These are phyloP conservation scores for Paragorgia papillata DNA, from an alignment of 92 coral and sea anemone species.

Conservation along the genomic window DNA sequence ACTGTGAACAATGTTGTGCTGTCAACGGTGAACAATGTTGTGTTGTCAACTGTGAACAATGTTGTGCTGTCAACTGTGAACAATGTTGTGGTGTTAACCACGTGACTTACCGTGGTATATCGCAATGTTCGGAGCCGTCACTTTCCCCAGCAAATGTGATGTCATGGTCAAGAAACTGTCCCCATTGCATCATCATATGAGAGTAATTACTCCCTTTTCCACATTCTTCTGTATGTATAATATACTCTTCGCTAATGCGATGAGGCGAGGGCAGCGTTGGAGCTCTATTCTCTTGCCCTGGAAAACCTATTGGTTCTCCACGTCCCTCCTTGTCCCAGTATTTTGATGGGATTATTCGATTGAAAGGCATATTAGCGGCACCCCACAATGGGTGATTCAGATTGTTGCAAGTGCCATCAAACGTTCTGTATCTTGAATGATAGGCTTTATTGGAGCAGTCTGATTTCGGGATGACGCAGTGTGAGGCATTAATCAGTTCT, in stretches of 20 bases:
- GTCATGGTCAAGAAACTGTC: slow-evolving; percentile 95
- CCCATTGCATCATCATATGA: slow-evolving; percentile 99
- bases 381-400: slow-evolving; percentile 88
- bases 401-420: slow-evolving; percentile 94
- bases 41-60: too few species aligned
- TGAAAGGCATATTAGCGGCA: slow-evolving; percentile 76
- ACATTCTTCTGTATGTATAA: slow-evolving; percentile 64
- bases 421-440: slow-evolving; percentile 74
- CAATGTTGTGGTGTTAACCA: too few species aligned
- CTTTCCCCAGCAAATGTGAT: slow-evolving; percentile 95
- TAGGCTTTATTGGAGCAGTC: slow-evolving; percentile 77
- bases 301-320: slow-evolving; percentile 92
- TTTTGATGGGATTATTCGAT: slow-evolving; percentile 74
- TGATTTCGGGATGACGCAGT: slow-evolving; percentile 71
- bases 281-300: slow-evolving; percentile 84
- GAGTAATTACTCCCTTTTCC: slow-evolving; percentile 53
- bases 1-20: too few species aligned
- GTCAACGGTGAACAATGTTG: too few species aligned
- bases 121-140: slow-evolving; percentile 84
- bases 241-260: slow-evolving; percentile 70
- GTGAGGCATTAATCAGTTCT: slow-evolving; percentile 74
- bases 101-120: slow-evolving; percentile 77
- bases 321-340: slow-evolving; percentile 74
- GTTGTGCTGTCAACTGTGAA: too few species aligned
- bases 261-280: slow-evolving; percentile 89